A percentile compares a stretch with the other conserved stretches of the same genome.
These are phyloP conservation scores for Kryphioiulus occultus DNA, from an alignment of 2,888 invertebrate genomes.

Conservation along the genomic window DNA sequence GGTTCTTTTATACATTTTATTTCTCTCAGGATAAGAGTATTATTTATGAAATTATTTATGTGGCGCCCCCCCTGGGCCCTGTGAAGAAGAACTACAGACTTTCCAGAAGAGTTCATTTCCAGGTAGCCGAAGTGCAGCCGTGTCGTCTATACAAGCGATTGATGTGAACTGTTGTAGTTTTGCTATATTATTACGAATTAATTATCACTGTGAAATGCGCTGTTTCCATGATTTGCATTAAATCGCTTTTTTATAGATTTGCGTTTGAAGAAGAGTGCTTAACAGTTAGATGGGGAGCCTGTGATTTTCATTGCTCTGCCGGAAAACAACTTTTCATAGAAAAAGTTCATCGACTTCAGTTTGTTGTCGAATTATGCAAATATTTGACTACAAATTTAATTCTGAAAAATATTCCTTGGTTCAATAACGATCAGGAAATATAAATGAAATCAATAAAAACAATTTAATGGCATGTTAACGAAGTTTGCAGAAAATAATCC, in stretches of 20 bases:
- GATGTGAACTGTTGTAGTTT: background rate
- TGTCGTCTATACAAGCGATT: background rate
- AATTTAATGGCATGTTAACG: no score
- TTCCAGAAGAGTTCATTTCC: conserved; percentile 21
- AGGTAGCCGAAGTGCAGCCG: background rate
- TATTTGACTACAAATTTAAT: no score
- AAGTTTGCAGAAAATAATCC: no score
- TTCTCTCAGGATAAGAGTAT: conserved; percentile 48
- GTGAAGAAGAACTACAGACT: background rate
- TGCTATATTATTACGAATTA: conserved; percentile 16
- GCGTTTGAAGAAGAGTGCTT: background rate
- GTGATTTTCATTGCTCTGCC: no score
- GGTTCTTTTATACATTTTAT: conserved; percentile 39
- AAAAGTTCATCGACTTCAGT: no score
- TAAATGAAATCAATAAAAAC: no score
- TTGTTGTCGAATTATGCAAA: no score
- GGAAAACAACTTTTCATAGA: no score
- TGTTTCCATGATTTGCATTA: conserved; percentile 8
- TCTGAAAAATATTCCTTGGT: no score
- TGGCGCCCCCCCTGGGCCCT: conserved; percentile 6
- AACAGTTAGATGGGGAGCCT: background rate
- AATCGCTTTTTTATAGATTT: conserved; percentile 4
- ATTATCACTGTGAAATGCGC: conserved; percentile 5
- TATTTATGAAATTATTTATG: conserved; percentile 45
- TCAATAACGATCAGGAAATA: no score